Percentiles rank a stretch among this genome's conserved stretches.
Evolutionary conservation across 1,140 invertebrate genomes (phyloP).

Genomic region (Drosophila chauvacae): DNA sequence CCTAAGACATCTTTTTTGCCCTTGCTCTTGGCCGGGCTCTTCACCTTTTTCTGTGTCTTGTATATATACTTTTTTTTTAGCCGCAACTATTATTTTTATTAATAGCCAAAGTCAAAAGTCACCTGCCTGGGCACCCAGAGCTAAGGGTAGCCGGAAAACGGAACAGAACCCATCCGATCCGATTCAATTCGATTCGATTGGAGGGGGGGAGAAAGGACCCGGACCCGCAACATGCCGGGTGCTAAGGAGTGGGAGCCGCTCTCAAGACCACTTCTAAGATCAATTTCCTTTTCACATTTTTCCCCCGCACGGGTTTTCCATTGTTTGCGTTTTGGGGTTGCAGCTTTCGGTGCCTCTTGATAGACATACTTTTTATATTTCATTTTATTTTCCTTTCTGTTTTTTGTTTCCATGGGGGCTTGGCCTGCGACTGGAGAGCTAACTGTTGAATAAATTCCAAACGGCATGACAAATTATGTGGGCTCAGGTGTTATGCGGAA

Average conservation of each 20-base stretch:
- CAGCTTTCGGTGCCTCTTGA: constrained; percentile 59
- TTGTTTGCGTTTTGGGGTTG: constrained; percentile 64
- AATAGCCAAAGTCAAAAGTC: constrained; percentile 82
- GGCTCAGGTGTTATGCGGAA: constrained; percentile 78
- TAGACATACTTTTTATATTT: constrained; percentile 44
- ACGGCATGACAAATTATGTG: constrained; percentile 81
- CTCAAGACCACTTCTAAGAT: constrained; percentile 61
- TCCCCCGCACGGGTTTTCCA: constrained; percentile 29
- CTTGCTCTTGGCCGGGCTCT: constrained; percentile 66
- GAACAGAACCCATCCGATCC: constrained; percentile 36
- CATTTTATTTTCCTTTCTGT: constrained; percentile 7
- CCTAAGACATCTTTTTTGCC: constrained; percentile 81
- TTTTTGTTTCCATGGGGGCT: constrained; percentile 60
- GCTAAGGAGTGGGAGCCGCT: constrained; percentile 14
- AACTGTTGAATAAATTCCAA: constrained; percentile 78
- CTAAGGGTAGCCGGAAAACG: constrained; percentile 80
- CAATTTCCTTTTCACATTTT: constrained; percentile 61
- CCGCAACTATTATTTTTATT: constrained; percentile 82
- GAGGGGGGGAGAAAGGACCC: constrained; percentile 1
- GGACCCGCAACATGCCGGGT: constrained; percentile 52
- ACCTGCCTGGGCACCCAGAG: constrained; percentile 56
- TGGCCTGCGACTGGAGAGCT: constrained; percentile 33
- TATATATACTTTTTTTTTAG: constrained; percentile 49
- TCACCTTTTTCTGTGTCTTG: constrained; percentile 53
- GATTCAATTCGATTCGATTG: constrained; percentile 9